Evolutionary conservation across 2,888 invertebrate species (phyloP), one percentile per base, ranked within the genome.

Genomic region (Coronaproctus castanopsis): DNA sequence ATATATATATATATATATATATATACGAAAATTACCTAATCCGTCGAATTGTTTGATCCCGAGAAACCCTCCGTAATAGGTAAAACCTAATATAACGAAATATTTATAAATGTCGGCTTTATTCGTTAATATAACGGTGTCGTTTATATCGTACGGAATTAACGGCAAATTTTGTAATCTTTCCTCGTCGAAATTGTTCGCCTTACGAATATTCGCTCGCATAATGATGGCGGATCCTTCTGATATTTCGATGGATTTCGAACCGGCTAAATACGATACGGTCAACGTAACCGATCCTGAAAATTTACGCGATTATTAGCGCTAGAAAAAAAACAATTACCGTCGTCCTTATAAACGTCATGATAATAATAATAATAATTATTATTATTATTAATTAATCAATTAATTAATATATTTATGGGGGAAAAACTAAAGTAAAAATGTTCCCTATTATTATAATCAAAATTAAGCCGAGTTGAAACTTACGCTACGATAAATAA

Each of bases 181-280:
- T 71, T 86, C 84, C 64, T 75, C 78, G 8, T 76, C 75, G 2
- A 80, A 72, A 56, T 80, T 77, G 63, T 80, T 82, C 0, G 83
- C 78, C 0, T 79, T 74, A 2, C 77, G 78, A 64, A 90, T 84
- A 66, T 73, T 75, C 18, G 95, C 95, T 49, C 83, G 83, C 1
- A 88, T 91, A 1, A 83, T 85, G 18, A 89, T 79, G 51, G 82
- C 79, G 48, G 86, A 90, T 61, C 85, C 83, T 75, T 95, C 93
- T 68, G 84, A 82, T 60, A 96, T 82, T 71, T 92, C 91, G 75
- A 95, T 95, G 65, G 84, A 82, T 22, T 89, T 85, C 51, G 80
- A 80, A 54, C 85, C 85, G 67, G 85, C 85, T 65, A 90, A 83
- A 65, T 91, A 81, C 70, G 83, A 87, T 49, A 92, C 76, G 23